Base-by-base conservation (phyloP, 1,140 invertebrate species). In the Drosophila funebris region DNA sequence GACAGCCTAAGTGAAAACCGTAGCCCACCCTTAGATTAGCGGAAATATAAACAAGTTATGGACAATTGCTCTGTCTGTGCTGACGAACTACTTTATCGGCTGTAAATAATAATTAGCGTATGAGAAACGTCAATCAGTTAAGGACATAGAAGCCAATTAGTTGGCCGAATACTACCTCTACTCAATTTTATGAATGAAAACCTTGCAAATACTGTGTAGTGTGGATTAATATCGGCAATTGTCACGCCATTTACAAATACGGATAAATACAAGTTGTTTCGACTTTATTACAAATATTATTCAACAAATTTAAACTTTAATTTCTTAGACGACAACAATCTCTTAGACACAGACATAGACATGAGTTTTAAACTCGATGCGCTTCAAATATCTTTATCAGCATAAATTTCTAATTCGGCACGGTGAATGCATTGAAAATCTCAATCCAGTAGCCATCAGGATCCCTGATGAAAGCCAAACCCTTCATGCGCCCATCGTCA, bases 401-500 rank as follows among this genome's bases (percentile, higher is more conserved):
- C 24, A 27, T 27, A 2, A 22, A 22, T 22, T 11, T 95, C 93
- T 94, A 96, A 76, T 61, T 70, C 4, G 95, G 96, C 89, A 95
- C 92, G 9, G 89, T 92, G 48, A 93, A 92, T 22, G 94, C 92
- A 88, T 95, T 97, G 60, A 99, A 95, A 64, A 99, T 98, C 93
- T 99, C 98, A 85, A 99, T 98, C 97, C 97, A 98, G 91, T 99
- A 99, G 37, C 97, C 97, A 93, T 99, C 98, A 0, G 98, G 98
- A 92, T 99, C 98, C 85, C 97, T 96, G 57, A 99, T 97, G 90
- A 99, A 98, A 3, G 97, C 98, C 48, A 99, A 93, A 2, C 96
- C 96, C 92, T 97, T 98, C 97, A 98, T 98, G 91, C 96, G 97
- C 75, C 97, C 97, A 91, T 97, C 97, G 88, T 96, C 94, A 24